Evolutionary conservation across 2,888 invertebrate genomes (phyloP), one percentile per base, ranked within the genome.

Genomic region (Ashinkailepas kermadecensis): DNA sequence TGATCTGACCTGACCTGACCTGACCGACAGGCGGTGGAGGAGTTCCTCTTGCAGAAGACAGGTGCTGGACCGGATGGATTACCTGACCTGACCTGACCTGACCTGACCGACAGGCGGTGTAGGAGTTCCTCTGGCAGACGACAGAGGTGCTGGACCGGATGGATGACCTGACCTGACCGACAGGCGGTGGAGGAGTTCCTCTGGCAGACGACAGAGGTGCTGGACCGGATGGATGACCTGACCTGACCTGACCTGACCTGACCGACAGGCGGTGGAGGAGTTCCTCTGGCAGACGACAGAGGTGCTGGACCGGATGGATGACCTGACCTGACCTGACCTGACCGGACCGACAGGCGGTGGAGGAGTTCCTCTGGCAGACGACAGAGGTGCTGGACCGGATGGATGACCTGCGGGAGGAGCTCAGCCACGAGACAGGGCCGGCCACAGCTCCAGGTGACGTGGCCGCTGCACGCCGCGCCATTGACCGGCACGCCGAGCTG

Each of bases 391-490:
- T 97, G 83, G 96, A 96, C 87, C 91, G 96, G 84, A 90, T 98
- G 83, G 97, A 98, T 86, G 95, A 96, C 86, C 90, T 97, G 84
- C 95, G 96, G 87, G 96, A 96, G 87, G 96, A 97, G 87, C 91
- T 99, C 81, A 79, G 59, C 23, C 94, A 94, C 81, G 92, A 96
- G 84, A 95, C 95, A 84, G 97, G 97, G 86, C 95, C 96, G 86
- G 97, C 98, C 0, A 96, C 97, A 86, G 97, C 96, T 86, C 97
- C 98, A 0, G 96, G 97, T 86, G 97, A 98, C 88, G 95, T 97
- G 54, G 93, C 92, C 82, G 94, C 95, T 81, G 96, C 98, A 25
- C 93, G 97, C 86, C 93, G 94, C 85, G 93, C 95, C 82, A 93
- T 98, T 83, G 97, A 98, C 88, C 91, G 95, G 83, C 98, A 98